Base-by-base conservation (phyloP, 53 echinoderm and acorn worm species). In the Stichopus horrens region DNA sequence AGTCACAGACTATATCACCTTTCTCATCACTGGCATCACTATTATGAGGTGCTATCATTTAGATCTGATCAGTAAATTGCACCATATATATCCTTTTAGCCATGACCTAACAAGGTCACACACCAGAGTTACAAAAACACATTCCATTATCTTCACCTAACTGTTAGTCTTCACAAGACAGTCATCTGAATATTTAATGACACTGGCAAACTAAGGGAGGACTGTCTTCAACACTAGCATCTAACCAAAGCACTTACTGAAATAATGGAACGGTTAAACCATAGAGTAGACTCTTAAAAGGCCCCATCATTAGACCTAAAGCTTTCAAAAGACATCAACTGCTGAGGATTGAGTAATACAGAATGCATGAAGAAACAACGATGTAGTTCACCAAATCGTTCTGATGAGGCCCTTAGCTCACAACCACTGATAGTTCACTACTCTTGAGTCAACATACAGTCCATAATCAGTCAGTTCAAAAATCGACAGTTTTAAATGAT, bases 241-340 rank as follows among this genome's bases (percentile, higher is more conserved):
- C 71, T 71, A 71, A 16, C 18, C 71, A 71, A 71, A 71, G 71
- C 71, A 71, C 71, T 71, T 71, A 71, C 71, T 71, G 71, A 18
- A 71, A 71, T 13, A 71, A 71, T 20, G n/a, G 18, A 71, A 13
- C n/a, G 19, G 59, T 59, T 59, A 9, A 8, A 9, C 11, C 8
- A 59, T 59, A 59, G 1, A 59, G 11, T 59, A 11, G 59, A 59
- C 59, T 18, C 18, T 71, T 71, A 71, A 71, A 71, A 71, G 71
- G 71, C 71, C 71, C n/a, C 71, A 18, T 71, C 71, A 71, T 71
- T 71, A 71, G 71, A 71, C 71, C 71, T 71, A 71, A 18, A 71
- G 71, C 16, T 71, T 71, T 71, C 71, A 71, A 71, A 71, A 71
- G 7, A 20, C 71, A 71, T 71, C 7, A 71, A 71, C 71, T 71